Conservation (phyloP, 2,113 vertebrate genomes). For the Microtus montanus region DNA sequence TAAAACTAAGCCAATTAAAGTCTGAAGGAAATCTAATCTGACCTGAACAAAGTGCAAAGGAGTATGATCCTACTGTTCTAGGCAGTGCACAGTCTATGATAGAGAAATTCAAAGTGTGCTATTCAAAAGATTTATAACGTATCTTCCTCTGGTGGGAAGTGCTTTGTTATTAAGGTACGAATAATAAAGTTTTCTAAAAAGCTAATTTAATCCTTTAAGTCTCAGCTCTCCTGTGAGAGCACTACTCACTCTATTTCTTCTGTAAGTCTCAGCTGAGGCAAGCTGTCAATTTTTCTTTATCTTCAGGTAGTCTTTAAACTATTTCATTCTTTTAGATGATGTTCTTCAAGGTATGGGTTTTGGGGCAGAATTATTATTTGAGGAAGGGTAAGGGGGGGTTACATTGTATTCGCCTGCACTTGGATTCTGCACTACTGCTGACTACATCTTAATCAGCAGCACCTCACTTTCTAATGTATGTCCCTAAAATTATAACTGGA, state of each 20-base stretch:
- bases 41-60: slow-evolving; percentile 24
- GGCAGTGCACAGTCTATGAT: background rate
- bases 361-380: slow-evolving; percentile 66
- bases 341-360: slow-evolving; percentile 27
- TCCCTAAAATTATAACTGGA: slow-evolving; percentile 42
- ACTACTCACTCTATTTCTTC: slow-evolving; percentile 33
- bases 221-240: slow-evolving; percentile 50
- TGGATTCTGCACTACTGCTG: background rate
- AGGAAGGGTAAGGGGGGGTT: slow-evolving; percentile 52
- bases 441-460: slow-evolving; percentile 58
- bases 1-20: slow-evolving; percentile 47
- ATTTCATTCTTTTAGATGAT: slow-evolving; percentile 49
- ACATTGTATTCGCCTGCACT: background rate
- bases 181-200: slow-evolving; percentile 56
- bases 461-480: slow-evolving; percentile 26
- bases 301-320: slow-evolving; percentile 58
- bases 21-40: slow-evolving; percentile 41
- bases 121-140: slow-evolving; percentile 54
- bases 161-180: slow-evolving; percentile 59
- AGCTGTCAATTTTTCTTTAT: slow-evolving; percentile 51
- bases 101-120: slow-evolving; percentile 50
- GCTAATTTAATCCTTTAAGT: slow-evolving; percentile 61
- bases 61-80: background rate
- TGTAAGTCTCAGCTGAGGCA: slow-evolving; percentile 45
- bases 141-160: background rate